Evolutionary conservation across 37 sponge, comb jelly and placozoan species (phyloP).

Genomic region (Agelas oroides): DNA sequence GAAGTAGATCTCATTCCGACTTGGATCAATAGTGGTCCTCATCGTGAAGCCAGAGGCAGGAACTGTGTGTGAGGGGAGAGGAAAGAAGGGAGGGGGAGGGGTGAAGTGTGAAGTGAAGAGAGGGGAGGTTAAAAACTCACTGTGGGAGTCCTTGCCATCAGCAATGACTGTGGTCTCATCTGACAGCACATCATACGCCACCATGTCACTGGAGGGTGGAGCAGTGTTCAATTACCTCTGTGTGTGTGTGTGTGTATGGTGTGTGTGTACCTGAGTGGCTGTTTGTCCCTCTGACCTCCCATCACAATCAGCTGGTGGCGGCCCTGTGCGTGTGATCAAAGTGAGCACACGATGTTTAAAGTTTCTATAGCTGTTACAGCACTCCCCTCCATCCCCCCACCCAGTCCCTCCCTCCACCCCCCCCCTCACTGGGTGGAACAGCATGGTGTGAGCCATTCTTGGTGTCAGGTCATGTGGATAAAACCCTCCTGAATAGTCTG

Average conservation of each 20-base stretch:
- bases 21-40: slow-evolving; percentile 70
- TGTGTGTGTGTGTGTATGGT: too few species aligned
- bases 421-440: slow-evolving; percentile 68
- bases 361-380: too few species aligned
- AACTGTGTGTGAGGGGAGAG: too few species aligned
- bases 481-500: slow-evolving; percentile 11
- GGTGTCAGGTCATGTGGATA: slow-evolving; percentile 36
- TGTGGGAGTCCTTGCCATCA: slow-evolving; percentile 23
- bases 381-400: too few species aligned
- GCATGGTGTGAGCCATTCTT: slow-evolving; percentile 70
- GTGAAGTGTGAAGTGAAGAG: too few species aligned
- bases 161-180: slow-evolving; percentile 35
- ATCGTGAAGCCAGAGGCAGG: slow-evolving; percentile 71
- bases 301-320: slow-evolving; percentile 45
- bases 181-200: slow-evolving; percentile 39
- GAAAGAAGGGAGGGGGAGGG: neutral
- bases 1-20: slow-evolving; percentile 56
- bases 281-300: slow-evolving; percentile 71
- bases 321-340: slow-evolving; percentile 20
- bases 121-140: too few species aligned
- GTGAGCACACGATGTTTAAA: too few species aligned
- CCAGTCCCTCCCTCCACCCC: too few species aligned
- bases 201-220: slow-evolving; percentile 59
- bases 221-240: too few species aligned
- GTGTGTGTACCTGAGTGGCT: slow-evolving; percentile 29